phyloP scores from a whole-genome alignment of 1,140 invertebrate genomes.

The Sarcophaga peregrina region DNA sequence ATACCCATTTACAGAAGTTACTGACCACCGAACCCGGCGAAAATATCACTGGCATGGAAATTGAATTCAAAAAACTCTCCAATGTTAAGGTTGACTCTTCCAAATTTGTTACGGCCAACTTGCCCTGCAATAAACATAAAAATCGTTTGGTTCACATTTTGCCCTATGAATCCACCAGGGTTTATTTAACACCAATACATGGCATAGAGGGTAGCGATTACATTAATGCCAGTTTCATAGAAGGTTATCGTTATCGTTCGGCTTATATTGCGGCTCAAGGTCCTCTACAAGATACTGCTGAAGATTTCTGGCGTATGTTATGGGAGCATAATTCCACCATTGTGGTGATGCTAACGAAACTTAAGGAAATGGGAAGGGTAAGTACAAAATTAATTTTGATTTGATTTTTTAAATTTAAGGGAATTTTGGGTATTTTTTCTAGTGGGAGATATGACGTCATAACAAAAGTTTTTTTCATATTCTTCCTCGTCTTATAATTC shows the following conservation, averaged over 20 bases:
- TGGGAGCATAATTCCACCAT: conserved; percentile 99
- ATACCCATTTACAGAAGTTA: conserved; percentile 93
- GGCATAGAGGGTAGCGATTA: conserved; percentile 97
- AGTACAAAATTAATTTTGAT: conserved; percentile 59
- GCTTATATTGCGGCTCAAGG: conserved; percentile 99
- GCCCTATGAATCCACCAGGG: conserved; percentile 95
- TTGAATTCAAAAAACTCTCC: conserved; percentile 97
- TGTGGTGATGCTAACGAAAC: conserved; percentile 97
- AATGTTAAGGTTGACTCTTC: conserved; percentile 95
- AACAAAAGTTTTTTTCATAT: conserved; percentile 37
- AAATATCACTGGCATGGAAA: conserved; percentile 95
- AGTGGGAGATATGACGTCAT: background rate
- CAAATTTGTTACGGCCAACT: conserved; percentile 94
- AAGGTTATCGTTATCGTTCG: conserved; percentile 90
- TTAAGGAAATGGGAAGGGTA: conserved; percentile 96
- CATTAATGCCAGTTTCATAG: conserved; percentile 98
- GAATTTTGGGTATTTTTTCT: background rate
- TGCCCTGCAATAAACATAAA: conserved; percentile 97
- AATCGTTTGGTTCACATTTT: conserved; percentile 97
- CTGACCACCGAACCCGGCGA: conserved; percentile 84
- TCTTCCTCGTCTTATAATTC: background rate
- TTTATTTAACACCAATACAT: conserved; percentile 90
- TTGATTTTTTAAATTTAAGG: background rate
- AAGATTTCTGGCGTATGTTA: conserved; percentile 99
- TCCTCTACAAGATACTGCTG: conserved; percentile 93